phyloP scores from a whole-genome alignment of 2,113 vertebrate species.

The Bujurquina vittata region DNA sequence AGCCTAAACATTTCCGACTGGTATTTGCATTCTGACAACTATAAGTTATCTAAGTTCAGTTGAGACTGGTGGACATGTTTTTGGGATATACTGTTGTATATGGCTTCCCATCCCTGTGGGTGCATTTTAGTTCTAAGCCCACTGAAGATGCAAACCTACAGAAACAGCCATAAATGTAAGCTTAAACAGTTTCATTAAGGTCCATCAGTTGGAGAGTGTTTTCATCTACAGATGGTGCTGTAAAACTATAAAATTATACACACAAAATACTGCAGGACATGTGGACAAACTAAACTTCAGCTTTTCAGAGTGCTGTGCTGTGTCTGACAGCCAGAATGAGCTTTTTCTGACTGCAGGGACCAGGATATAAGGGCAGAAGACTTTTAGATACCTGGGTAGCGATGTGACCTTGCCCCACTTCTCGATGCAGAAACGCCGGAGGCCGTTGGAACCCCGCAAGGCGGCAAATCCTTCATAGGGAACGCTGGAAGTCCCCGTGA shows the following conservation, averaged over 20 bases:
- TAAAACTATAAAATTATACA: neutral
- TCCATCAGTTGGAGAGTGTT: neutral
- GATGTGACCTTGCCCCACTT: slow-evolving; percentile 99
- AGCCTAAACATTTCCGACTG: no score
- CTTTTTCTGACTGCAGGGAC: neutral
- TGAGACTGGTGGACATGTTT: neutral
- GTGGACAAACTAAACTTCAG: neutral
- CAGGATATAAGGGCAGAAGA: neutral
- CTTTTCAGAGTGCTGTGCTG: neutral
- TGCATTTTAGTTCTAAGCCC: no score
- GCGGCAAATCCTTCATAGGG: slow-evolving; percentile 96
- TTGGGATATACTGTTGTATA: neutral
- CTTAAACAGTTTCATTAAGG: neutral
- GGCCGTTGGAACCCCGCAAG: slow-evolving; percentile 93
- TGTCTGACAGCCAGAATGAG: neutral
- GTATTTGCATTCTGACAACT: no score
- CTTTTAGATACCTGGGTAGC: slow-evolving; percentile 87
- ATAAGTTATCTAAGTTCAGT: neutral
- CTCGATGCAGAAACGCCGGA: slow-evolving; percentile 96
- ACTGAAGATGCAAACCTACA: no score
- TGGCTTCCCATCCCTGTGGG: no score
- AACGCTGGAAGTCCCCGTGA: slow-evolving; percentile 96
- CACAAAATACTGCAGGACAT: neutral
- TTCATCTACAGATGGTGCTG: neutral
- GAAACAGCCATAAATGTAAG: neutral